phyloP scores from a whole-genome alignment of 2,113 vertebrate species.

The Stictonetta naevosa region DNA sequence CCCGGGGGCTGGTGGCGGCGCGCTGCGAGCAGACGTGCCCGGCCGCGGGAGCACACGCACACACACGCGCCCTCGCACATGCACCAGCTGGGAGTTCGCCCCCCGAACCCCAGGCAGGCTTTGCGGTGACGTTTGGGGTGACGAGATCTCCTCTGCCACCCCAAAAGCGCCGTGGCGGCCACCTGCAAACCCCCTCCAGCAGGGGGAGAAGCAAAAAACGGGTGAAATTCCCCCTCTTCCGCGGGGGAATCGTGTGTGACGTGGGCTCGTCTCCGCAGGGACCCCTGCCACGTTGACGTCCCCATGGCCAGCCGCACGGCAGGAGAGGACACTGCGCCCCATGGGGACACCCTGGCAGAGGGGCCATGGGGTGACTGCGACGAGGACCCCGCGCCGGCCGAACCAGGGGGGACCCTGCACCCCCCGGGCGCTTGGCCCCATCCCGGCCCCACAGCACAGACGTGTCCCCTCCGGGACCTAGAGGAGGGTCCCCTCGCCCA shows the following conservation, averaged over 20 bases:
- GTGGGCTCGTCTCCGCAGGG: conserved; percentile 59
- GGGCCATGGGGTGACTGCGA: conserved; percentile 54
- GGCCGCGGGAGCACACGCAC: neutral
- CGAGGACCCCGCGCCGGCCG: conserved; percentile 42
- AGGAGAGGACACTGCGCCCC: conserved; percentile 46
- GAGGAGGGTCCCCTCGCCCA: conserved; percentile 78
- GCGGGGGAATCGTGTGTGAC: neutral
- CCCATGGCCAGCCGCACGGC: conserved; percentile 4
- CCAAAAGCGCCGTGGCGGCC: neutral
- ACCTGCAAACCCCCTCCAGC: too few relatives aligned
- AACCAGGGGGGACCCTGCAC: conserved; percentile 70
- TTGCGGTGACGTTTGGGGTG: neutral
- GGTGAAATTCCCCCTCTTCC: accelerated
- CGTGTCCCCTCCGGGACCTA: conserved; percentile 80
- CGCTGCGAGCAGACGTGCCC: neutral
- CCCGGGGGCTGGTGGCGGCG: neutral
- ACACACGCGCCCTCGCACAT: neutral
- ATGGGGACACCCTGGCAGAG: neutral
- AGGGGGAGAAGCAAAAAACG: accelerated
- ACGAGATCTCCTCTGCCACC: accelerated
- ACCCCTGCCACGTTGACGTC: conserved; percentile 45
- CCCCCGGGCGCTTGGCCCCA: neutral
- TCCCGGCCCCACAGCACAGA: conserved; percentile 68
- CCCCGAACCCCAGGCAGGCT: neutral
- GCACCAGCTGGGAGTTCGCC: neutral